A percentile compares a stretch with the other conserved stretches of the same genome.
Evolutionary conservation across 2,113 vertebrate species (phyloP).

Genomic region (Misgurnus mizolepis): DNA sequence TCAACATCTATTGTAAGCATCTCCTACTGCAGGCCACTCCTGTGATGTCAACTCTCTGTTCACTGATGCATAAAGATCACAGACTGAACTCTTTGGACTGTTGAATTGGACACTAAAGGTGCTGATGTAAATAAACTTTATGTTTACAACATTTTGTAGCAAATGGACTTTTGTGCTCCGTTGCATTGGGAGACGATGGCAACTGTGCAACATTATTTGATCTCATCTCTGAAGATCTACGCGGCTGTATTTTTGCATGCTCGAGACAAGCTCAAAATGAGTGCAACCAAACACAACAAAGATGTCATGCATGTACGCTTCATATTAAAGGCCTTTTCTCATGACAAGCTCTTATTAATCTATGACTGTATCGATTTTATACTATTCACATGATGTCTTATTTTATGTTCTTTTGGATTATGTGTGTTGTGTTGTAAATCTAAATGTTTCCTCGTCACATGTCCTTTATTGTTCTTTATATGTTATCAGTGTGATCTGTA

Average conservation of each 20-base stretch:
- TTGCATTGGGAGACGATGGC: conserved; percentile 51
- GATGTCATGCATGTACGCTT: conserved; percentile 61
- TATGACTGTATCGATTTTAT: conserved; percentile 61
- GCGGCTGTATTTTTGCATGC: conserved; percentile 64
- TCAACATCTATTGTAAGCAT: too few relatives aligned
- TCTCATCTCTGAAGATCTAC: conserved; percentile 28
- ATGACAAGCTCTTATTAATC: conserved; percentile 60
- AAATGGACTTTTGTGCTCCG: conserved; percentile 35
- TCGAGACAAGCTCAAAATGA: conserved; percentile 64
- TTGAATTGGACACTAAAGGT: conserved; percentile 44
- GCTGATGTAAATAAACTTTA: conserved; percentile 49
- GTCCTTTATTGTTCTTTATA: conserved; percentile 19
- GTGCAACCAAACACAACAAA: conserved; percentile 64
- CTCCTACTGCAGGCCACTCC: too few relatives aligned
- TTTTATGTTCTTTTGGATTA: conserved; percentile 58
- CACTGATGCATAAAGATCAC: background rate
- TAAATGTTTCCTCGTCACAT: conserved; percentile 33
- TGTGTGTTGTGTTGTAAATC: conserved; percentile 24
- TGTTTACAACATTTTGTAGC: conserved; percentile 65
- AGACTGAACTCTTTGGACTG: background rate
- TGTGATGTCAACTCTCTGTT: background rate
- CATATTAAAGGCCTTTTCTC: conserved; percentile 56
- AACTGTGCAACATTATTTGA: conserved; percentile 45
- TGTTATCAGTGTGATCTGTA: conserved; percentile 36
- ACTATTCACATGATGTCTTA: conserved; percentile 56